A percentile compares a stretch with the other conserved stretches of the same genome.
Evolutionary conservation across 2,888 invertebrate species (phyloP).

Genomic region (Incurvaria masculella): DNA sequence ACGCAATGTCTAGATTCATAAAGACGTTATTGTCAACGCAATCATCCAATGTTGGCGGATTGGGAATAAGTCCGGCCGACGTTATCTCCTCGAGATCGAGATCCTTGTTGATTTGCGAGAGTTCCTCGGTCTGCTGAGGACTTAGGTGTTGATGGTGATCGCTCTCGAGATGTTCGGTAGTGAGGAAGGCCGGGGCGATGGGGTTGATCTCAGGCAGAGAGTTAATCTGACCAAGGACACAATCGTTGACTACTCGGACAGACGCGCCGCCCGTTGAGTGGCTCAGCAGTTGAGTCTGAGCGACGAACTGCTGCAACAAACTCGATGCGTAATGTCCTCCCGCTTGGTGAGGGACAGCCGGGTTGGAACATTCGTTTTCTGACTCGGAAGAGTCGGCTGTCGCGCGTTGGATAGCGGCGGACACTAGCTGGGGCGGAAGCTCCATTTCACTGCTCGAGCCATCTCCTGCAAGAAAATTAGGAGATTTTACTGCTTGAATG

Average conservation of each 20-base stretch:
- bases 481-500: constrained; percentile 4
- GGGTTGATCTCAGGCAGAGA: constrained; percentile 37
- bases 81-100: constrained; percentile 51
- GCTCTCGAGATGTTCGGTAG: too few relatives aligned
- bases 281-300: constrained; percentile 70
- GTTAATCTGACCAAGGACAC: constrained; percentile 42
- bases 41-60: constrained; percentile 42
- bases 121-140: constrained; percentile 49
- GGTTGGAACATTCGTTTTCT: constrained; percentile 63
- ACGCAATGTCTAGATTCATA: constrained; percentile 41
- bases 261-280: constrained; percentile 28
- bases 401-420: constrained; percentile 72
- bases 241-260: constrained; percentile 37
- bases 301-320: constrained; percentile 76
- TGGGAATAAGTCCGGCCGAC: constrained; percentile 37
- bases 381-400: constrained; percentile 66
- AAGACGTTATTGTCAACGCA: constrained; percentile 51
- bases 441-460: constrained; percentile 74
- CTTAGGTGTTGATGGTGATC: constrained; percentile 48
- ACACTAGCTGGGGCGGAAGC: constrained; percentile 69
- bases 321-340: constrained; percentile 69
- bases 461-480: constrained; percentile 56
- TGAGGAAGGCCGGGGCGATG: constrained; percentile 36
- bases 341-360: constrained; percentile 49
- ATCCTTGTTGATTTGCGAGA: constrained; percentile 48